Evolutionary conservation across 2,888 invertebrate species (phyloP).

Genomic region (Volucella bombylans): DNA sequence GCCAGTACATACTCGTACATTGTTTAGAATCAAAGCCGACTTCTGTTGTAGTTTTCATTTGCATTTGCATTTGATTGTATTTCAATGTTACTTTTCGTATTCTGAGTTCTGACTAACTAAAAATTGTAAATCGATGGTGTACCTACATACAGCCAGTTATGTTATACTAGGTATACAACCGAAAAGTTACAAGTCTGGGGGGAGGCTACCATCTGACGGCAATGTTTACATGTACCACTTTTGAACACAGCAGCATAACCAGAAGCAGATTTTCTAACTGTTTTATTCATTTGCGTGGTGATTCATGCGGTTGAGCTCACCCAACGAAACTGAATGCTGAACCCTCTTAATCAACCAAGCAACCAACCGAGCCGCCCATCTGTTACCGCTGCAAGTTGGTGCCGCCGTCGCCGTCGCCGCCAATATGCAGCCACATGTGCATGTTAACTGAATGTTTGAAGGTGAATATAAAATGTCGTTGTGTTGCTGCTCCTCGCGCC

Average conservation of each 20-base stretch:
- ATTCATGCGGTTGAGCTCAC: constrained; percentile 66
- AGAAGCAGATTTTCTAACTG: constrained; percentile 71
- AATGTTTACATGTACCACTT: constrained; percentile 51
- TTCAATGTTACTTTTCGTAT: no score
- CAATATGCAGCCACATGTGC: constrained; percentile 59
- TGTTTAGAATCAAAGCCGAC: neutral
- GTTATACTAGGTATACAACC: neutral
- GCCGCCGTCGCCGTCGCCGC: constrained; percentile 6
- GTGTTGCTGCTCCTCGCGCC: constrained; percentile 18
- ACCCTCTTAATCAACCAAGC: constrained; percentile 51
- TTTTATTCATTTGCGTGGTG: constrained; percentile 73
- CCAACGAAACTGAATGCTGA: constrained; percentile 39
- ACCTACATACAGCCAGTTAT: neutral
- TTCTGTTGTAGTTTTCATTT: constrained; percentile 2
- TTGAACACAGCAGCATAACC: constrained; percentile 50
- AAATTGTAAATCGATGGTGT: constrained; percentile 16
- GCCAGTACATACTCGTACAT: neutral
- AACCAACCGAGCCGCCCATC: constrained; percentile 65
- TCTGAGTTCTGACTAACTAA: neutral
- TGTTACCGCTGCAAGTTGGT: constrained; percentile 35
- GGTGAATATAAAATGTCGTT: constrained; percentile 68
- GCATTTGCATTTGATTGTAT: neutral
- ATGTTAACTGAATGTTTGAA: constrained; percentile 73
- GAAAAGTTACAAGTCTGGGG: neutral
- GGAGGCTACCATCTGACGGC: constrained; percentile 39